Conservation (phyloP, 1,140 invertebrate species). For the Glomeris maerens region DNA sequence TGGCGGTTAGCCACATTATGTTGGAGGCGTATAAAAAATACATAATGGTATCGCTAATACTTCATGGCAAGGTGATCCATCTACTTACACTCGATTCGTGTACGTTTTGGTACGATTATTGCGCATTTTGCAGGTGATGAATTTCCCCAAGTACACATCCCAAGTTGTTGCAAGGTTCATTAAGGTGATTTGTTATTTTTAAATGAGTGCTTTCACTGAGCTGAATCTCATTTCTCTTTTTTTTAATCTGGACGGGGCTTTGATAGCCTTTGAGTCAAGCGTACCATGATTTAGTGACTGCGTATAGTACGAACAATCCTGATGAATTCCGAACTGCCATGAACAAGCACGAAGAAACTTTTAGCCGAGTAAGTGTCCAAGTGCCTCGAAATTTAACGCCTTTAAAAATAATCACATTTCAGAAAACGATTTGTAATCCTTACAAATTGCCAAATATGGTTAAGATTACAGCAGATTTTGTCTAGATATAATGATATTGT, state of each 20-base stretch:
- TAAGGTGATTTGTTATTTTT: conserved; percentile 39
- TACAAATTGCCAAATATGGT: no score
- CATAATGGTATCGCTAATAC: conserved; percentile 75
- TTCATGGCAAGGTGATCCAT: conserved; percentile 62
- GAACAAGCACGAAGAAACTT: conserved; percentile 63
- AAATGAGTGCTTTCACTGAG: no score
- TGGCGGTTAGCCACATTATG: conserved; percentile 91
- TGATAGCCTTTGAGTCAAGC: conserved; percentile 59
- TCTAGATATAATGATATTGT: neutral
- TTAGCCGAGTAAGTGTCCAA: conserved; percentile 36
- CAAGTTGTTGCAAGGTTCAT: conserved; percentile 77
- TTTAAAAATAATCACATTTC: no score
- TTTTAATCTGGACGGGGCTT: no score
- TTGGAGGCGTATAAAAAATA: conserved; percentile 94
- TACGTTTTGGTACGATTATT: no score
- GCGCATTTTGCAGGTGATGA: conserved; percentile 38
- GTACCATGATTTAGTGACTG: conserved; percentile 79
- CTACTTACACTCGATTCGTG: neutral
- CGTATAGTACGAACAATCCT: conserved; percentile 60
- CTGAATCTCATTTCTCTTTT: no score
- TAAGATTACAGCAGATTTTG: neutral
- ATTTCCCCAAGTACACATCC: conserved; percentile 79
- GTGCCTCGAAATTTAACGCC: no score
- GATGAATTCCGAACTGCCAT: conserved; percentile 50
- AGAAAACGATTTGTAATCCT: no score